Evolutionary conservation across 1,140 invertebrate species (phyloP).

Genomic region (Paraescarpia echinospica): DNA sequence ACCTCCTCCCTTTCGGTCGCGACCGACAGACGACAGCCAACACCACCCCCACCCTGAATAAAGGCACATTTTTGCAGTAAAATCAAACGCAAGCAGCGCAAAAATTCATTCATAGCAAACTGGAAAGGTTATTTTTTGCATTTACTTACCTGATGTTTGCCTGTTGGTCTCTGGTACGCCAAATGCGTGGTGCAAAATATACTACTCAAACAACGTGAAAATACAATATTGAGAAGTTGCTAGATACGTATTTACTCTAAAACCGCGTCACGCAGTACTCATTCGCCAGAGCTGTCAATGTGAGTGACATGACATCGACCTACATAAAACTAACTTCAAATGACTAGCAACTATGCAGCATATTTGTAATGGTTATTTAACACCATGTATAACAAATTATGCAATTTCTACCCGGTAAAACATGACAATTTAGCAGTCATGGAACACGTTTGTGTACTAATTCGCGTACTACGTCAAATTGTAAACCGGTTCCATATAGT

Average conservation of each 20-base stretch:
- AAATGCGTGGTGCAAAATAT: background rate
- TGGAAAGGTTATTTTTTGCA: background rate
- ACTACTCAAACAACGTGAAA: constrained; percentile 1
- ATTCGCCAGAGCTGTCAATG: background rate
- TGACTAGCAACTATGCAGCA: background rate
- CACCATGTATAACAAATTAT: background rate
- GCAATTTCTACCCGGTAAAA: background rate
- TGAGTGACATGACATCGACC: background rate
- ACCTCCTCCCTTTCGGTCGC: background rate
- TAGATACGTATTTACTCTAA: constrained; percentile 6
- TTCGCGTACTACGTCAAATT: background rate
- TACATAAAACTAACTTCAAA: background rate
- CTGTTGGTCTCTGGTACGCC: background rate
- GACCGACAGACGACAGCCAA: background rate
- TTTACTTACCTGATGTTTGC: background rate
- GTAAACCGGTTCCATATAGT: constrained; percentile 1
- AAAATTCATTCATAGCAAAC: background rate
- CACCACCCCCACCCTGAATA: constrained; percentile 3
- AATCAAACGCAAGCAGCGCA: background rate
- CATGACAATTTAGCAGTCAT: background rate
- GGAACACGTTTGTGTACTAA: background rate
- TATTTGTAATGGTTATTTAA: background rate
- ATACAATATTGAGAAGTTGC: constrained; percentile 6
- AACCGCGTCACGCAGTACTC: background rate
- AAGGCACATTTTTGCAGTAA: background rate